Conservation (phyloP, 2,797 vertebrate species). For the Halcyon badia region DNA sequence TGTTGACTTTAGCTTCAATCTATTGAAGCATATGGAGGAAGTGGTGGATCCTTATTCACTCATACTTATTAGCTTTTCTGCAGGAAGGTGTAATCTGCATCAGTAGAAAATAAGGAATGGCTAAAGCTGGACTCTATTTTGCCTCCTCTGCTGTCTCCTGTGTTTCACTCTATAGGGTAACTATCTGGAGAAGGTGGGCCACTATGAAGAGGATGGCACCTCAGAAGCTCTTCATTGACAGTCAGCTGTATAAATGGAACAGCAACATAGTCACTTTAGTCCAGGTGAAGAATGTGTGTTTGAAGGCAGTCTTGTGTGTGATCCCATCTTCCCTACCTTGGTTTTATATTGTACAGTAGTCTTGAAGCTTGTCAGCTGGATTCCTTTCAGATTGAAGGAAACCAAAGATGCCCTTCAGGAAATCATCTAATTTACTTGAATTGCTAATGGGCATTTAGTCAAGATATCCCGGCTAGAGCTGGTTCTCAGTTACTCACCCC, state of each 20-base stretch:
- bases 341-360: background rate
- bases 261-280: background rate
- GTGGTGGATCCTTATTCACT: background rate
- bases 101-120: background rate
- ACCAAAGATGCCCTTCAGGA: background rate
- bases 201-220: background rate
- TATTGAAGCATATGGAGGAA: background rate
- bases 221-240: background rate
- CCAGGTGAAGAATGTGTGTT: background rate
- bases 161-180: background rate
- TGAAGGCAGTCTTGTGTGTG: background rate
- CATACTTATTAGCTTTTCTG: background rate
- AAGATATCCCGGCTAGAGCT: no score
- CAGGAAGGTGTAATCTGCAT: background rate
- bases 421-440: background rate
- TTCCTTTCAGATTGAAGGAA: background rate
- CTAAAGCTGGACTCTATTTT: background rate
- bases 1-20: background rate
- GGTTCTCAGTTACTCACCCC: background rate
- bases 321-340: background rate
- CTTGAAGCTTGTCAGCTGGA: background rate
- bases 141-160: background rate
- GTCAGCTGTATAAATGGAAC: background rate
- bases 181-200: background rate
- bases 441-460: background rate